Conservation (phyloP, 2,797 vertebrate species). For the Parotocinclus haroldoi region DNA sequence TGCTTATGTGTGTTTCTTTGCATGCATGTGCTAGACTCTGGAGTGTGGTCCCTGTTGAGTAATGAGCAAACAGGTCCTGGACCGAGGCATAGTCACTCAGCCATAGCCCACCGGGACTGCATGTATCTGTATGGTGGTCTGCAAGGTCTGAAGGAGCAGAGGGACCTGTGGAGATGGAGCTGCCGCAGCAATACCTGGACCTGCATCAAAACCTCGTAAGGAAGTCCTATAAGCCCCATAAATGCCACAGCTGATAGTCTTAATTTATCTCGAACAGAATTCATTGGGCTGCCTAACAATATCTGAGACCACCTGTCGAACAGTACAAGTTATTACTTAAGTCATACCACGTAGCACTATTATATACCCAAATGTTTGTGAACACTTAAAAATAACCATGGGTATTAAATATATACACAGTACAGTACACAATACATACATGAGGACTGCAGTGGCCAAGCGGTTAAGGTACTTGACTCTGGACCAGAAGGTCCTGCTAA, state of each 20-base stretch:
- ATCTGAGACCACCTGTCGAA: neutral
- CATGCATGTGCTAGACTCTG: constrained; percentile 63
- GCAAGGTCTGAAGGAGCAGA: constrained; percentile 79
- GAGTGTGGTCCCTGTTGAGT: constrained; percentile 66
- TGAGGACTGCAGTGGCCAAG: too few relatives aligned
- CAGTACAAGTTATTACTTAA: too few relatives aligned
- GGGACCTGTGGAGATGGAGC: constrained; percentile 84
- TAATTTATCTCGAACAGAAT: too few relatives aligned
- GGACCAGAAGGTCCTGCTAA: too few relatives aligned
- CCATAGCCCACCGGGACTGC: constrained; percentile 62
- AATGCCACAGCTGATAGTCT: neutral
- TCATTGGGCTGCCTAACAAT: too few relatives aligned
- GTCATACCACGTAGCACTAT: too few relatives aligned
- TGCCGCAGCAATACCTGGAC: constrained; percentile 69
- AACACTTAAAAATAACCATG: too few relatives aligned
- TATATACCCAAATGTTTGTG: too few relatives aligned
- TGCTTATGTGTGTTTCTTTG: neutral
- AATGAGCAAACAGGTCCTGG: constrained; percentile 65
- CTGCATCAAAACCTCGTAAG: constrained; percentile 75
- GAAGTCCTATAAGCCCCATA: constrained; percentile 5
- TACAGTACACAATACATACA: too few relatives aligned
- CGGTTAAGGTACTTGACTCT: too few relatives aligned
- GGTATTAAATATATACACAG: too few relatives aligned
- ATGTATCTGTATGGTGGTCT: constrained; percentile 85
- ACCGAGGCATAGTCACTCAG: constrained; percentile 79